Evolutionary conservation across 2,113 vertebrate genomes (phyloP), one percentile per base, ranked within the genome.

Genomic region (Strix aluco): DNA sequence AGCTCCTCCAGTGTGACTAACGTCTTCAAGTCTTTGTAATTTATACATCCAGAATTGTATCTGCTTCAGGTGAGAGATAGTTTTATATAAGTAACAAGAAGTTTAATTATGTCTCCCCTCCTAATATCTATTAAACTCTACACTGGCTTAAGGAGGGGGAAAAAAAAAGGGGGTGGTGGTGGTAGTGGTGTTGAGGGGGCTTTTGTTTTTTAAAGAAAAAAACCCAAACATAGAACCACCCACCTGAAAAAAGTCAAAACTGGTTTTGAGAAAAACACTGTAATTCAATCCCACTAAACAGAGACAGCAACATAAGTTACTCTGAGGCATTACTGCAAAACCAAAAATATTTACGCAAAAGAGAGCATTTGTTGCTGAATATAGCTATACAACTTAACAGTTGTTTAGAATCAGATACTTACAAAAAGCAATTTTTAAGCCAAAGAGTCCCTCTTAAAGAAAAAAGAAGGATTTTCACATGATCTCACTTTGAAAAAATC

Each of bases 401-500:
- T 91, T 88, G 79, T 78, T 96, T 86, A 96, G 81, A 91, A 83
- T 71, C 70, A 57, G 86, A 90, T 57, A 71, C 61, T 85, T 72
- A 67, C 13, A 94, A 70, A 88, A 95, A 95, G 66, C 66, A 84
- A 84, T 82, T 95, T 95, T 85, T 90, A 82, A 92, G 85, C 59
- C 80, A 79, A 69, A 91, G 72, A 92, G 81, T 82, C 70, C 74
- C 62, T 86, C 90, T 90, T 80, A 82, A 77, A 93, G 88, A 80
- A 89, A 91, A 90, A 87, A 94, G 52, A 63, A 69, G 61, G 72
- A 95, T 97, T 96, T 98, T 98, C 97, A 96, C 97, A 98, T 98
- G 97, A 98, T 96, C 94, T 98, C 96, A 97, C 92, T 96, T 95
- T 73, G 54, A 96, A 94, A 97, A 96, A 96, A 96, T 97, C 95